Percentiles rank a stretch among this genome's conserved stretches.
Evolutionary conservation across 2,113 vertebrate species (phyloP).

Genomic region (Panurus biarmicus): DNA sequence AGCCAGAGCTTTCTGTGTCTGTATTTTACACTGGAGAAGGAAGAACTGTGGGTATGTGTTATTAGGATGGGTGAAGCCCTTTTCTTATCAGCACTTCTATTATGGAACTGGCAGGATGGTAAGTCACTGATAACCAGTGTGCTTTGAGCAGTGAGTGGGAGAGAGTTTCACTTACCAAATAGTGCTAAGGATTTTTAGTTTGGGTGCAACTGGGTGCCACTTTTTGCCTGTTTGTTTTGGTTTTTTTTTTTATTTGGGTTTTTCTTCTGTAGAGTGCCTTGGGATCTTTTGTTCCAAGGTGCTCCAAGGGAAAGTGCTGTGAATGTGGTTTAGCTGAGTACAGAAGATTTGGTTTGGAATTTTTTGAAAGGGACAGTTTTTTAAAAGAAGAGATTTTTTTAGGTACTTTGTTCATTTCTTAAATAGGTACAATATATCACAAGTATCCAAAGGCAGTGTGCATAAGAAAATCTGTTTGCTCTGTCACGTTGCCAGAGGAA

Average conservation of each 20-base stretch:
- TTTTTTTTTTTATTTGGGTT: not conserved
- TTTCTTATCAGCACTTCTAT: not conserved
- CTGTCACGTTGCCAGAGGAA: slow-evolving; percentile 63
- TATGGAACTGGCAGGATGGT: not conserved
- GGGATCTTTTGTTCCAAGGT: not conserved
- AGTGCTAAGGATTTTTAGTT: not conserved
- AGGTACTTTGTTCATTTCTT: not conserved
- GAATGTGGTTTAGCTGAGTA: not conserved
- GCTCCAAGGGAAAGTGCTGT: not conserved
- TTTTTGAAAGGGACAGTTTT: not conserved
- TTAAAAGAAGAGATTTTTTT: not conserved
- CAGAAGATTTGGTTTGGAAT: not conserved
- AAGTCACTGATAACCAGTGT: not conserved
- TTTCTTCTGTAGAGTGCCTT: not conserved
- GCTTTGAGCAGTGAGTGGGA: not conserved
- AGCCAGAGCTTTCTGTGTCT: slow-evolving; percentile 6
- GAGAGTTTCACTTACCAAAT: not conserved
- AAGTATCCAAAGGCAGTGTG: slow-evolving; percentile 56
- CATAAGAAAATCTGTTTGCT: slow-evolving; percentile 9
- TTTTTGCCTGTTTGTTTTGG: not conserved
- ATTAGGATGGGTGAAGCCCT: not conserved
- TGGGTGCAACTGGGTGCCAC: not conserved
- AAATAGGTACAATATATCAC: slow-evolving; percentile 67
- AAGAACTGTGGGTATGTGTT: slow-evolving; percentile 66
- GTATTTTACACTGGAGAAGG: slow-evolving; percentile 70